Conservation (phyloP, 2,888 invertebrate genomes). For the Pomacea canaliculata region DNA sequence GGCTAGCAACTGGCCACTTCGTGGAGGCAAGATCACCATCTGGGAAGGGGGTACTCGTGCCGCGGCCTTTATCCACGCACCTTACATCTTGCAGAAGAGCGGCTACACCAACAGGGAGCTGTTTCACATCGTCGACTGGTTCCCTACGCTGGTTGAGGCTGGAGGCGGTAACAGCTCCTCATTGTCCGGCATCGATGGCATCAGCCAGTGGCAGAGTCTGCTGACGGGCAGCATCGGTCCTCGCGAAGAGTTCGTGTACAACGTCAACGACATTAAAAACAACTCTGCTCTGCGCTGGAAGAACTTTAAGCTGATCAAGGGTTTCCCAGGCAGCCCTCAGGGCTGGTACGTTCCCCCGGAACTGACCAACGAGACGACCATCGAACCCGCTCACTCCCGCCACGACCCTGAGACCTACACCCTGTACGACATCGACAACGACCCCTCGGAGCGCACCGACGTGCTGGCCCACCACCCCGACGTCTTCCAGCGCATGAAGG, state of each 20-base stretch:
- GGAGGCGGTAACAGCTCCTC: slow-evolving; percentile 1
- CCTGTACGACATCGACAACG: slow-evolving; percentile 10
- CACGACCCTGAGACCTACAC: neutral
- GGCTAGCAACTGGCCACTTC: slow-evolving; percentile 67
- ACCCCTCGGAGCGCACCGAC: slow-evolving; percentile 17
- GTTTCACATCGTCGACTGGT: slow-evolving; percentile 20
- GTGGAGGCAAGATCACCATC: slow-evolving; percentile 78
- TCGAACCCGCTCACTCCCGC: neutral
- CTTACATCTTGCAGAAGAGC: slow-evolving; percentile 26
- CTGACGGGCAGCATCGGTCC: slow-evolving; percentile 6
- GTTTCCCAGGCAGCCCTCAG: slow-evolving; percentile 4
- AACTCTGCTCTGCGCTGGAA: slow-evolving; percentile 10
- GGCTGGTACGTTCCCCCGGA: slow-evolving; percentile 18
- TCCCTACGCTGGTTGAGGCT: slow-evolving; percentile 17
- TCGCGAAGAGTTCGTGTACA: slow-evolving; percentile 18
- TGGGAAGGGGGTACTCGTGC: slow-evolving; percentile 83
- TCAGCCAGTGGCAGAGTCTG: slow-evolving; percentile 21
- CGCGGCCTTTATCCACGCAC: slow-evolving; percentile 72
- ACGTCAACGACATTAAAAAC: slow-evolving; percentile 12
- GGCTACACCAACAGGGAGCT: slow-evolving; percentile 7
- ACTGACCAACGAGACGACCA: slow-evolving; percentile 1
- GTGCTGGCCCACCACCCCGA: slow-evolving; percentile 12
- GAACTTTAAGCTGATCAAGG: slow-evolving; percentile 18
- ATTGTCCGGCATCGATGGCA: slow-evolving; percentile 8
- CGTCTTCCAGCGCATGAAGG: slow-evolving; percentile 7